Conservation (phyloP, 2,113 vertebrate species). For the Periophthalmus modestus region DNA sequence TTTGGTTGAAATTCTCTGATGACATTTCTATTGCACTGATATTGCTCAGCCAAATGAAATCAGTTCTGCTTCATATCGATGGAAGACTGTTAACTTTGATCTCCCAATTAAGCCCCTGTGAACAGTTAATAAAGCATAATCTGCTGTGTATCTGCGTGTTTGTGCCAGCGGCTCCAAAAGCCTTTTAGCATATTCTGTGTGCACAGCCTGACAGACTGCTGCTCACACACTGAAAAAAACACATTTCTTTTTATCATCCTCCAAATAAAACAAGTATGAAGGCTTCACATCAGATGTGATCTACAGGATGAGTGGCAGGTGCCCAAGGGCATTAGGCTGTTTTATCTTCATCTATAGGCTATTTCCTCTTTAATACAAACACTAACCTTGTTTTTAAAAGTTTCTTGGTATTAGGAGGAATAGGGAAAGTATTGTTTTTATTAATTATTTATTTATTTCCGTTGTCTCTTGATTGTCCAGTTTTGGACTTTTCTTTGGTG, state of each 20-base stretch:
- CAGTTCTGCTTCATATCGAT: constrained; percentile 50
- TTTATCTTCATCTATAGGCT: constrained; percentile 2
- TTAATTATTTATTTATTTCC: background rate
- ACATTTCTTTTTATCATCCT: constrained; percentile 63
- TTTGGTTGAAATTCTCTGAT: constrained; percentile 25
- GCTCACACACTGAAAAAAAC: constrained; percentile 56
- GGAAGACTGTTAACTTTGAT: constrained; percentile 71
- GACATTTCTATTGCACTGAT: constrained; percentile 53
- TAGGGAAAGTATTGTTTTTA: background rate
- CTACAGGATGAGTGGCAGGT: constrained; percentile 57
- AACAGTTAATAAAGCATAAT: constrained; percentile 74
- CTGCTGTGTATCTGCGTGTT: constrained; percentile 68
- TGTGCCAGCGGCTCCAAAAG: constrained; percentile 47
- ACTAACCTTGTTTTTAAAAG: background rate
- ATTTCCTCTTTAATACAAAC: background rate
- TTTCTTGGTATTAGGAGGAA: background rate
- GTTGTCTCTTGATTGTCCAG: no score
- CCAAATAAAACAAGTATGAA: constrained; percentile 63
- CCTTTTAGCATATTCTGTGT: constrained; percentile 55
- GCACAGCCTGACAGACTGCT: constrained; percentile 60
- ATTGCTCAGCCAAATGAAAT: constrained; percentile 67
- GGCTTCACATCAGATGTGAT: constrained; percentile 63
- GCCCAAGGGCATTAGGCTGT: constrained; percentile 43
- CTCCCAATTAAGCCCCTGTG: constrained; percentile 72
- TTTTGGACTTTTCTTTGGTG: no score